Evolutionary conservation across 2,888 invertebrate genomes (phyloP).

Genomic region (Leptarthrus brevirostris): DNA sequence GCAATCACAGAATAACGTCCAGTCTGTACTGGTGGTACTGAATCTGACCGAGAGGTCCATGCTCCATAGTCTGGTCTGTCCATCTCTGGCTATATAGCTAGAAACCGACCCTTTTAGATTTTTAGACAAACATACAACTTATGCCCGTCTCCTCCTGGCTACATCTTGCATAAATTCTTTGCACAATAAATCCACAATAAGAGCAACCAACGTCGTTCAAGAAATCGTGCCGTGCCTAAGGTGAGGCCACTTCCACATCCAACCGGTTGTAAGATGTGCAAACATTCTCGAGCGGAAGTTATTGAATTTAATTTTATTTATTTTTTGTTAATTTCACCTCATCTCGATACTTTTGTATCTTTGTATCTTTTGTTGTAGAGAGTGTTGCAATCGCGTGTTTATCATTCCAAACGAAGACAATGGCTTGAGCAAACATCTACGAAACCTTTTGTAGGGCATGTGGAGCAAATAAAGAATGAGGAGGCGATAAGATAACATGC

Average conservation of each 20-base stretch:
- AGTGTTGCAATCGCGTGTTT: conserved; percentile 21
- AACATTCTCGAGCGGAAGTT: conserved; percentile 38
- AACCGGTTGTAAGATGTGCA: conserved; percentile 31
- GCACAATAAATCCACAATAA: no score
- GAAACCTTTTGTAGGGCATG: conserved; percentile 32
- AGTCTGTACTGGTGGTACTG: no score
- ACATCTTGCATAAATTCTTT: no score
- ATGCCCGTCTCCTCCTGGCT: no score
- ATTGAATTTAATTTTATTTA: conserved; percentile 21
- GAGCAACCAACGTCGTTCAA: not conserved
- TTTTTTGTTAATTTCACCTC: not conserved
- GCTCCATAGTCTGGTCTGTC: no score
- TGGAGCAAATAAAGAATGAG: conserved; percentile 7
- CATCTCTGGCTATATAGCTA: no score
- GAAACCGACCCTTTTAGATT: no score
- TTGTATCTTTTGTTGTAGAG: not conserved
- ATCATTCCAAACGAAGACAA: conserved; percentile 9
- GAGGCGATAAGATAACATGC: conserved; percentile 27
- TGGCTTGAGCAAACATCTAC: conserved; percentile 14
- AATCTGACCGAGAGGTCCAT: no score
- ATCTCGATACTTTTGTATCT: not conserved
- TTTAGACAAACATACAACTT: no score
- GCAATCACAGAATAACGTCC: not conserved
- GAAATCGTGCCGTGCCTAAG: not conserved
- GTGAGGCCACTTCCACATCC: not conserved